These are phyloP conservation scores for Gila orcuttii DNA, from an alignment of 2,113 vertebrate species.

Conservation along the genomic window DNA sequence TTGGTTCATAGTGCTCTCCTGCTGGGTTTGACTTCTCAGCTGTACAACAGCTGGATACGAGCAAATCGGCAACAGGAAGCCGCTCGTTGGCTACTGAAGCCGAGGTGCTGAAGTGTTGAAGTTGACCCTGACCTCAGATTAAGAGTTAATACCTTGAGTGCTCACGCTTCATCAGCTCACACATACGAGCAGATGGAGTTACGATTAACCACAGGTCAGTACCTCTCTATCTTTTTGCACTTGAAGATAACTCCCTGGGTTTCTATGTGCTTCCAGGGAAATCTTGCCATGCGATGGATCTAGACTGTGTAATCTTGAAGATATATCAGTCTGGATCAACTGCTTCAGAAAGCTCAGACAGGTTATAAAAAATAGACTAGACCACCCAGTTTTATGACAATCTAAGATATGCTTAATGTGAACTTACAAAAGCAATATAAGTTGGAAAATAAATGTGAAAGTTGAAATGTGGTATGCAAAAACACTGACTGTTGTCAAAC, in stretches of 20 bases:
- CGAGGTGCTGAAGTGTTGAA: neutral
- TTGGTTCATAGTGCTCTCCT: neutral
- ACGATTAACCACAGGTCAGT: neutral
- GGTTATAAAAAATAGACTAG: neutral
- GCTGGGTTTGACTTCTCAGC: neutral
- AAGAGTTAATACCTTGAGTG: neutral
- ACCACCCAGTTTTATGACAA: neutral
- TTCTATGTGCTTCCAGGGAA: neutral
- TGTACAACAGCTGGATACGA: slow-evolving; percentile 1
- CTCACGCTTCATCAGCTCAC: neutral
- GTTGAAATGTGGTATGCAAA: neutral
- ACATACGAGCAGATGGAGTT: neutral
- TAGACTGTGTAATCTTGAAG: slow-evolving; percentile 7
- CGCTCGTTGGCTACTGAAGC: neutral
- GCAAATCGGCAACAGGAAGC: neutral
- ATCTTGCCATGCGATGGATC: neutral
- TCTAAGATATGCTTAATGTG: neutral
- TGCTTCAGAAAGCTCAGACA: neutral
- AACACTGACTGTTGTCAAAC: neutral
- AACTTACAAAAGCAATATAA: neutral
- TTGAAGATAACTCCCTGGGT: slow-evolving; percentile 3
- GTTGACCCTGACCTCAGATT: slow-evolving; percentile 3
- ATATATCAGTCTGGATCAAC: neutral
- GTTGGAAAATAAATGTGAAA: neutral
- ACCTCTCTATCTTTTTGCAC: neutral